Conservation (phyloP, 53 echinoderm and acorn worm genomes). For the Crossaster papposus region DNA sequence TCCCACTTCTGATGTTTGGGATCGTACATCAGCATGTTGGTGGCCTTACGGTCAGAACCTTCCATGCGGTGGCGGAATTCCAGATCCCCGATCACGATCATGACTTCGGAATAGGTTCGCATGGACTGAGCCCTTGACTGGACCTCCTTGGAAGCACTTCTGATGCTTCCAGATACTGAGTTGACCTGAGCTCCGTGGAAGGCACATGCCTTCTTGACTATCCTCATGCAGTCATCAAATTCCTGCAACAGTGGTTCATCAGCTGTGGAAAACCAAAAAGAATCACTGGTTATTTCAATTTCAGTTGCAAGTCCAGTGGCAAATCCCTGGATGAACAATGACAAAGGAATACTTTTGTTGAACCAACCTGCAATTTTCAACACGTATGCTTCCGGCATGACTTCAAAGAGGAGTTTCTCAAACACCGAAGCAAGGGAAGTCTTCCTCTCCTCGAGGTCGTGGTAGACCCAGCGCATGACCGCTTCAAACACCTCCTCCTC, state of each 20-base stretch:
- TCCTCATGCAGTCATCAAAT: constrained; percentile 20
- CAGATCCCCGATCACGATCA: constrained; percentile 28
- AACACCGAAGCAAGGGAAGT: not conserved
- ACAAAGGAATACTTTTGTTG: too few relatives aligned
- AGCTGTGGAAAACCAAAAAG: constrained; percentile 11
- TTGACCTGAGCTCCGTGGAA: constrained; percentile 4
- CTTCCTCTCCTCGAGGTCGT: constrained; percentile 41
- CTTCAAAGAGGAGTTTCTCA: constrained; percentile 49
- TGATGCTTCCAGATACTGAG: not conserved
- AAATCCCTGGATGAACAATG: too few relatives aligned
- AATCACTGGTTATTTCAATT: not conserved
- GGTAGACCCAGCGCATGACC: constrained; percentile 58
- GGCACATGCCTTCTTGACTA: constrained; percentile 45
- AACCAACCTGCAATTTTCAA: constrained; percentile 56
- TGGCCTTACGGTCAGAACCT: not conserved
- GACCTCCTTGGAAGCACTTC: not conserved
- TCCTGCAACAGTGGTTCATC: constrained; percentile 36
- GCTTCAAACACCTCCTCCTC: constrained; percentile 63
- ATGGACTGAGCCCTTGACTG: constrained; percentile 8
- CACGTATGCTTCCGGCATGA: constrained; percentile 39
- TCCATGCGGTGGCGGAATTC: constrained; percentile 17
- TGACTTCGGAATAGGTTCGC: constrained; percentile 46
- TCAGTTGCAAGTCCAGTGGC: not conserved
- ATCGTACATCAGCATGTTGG: constrained; percentile 34
- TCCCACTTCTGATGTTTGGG: constrained; percentile 53